These are phyloP conservation scores for Urocolius indicus DNA, from an alignment of 2,113 vertebrate species.

Conservation along the genomic window DNA sequence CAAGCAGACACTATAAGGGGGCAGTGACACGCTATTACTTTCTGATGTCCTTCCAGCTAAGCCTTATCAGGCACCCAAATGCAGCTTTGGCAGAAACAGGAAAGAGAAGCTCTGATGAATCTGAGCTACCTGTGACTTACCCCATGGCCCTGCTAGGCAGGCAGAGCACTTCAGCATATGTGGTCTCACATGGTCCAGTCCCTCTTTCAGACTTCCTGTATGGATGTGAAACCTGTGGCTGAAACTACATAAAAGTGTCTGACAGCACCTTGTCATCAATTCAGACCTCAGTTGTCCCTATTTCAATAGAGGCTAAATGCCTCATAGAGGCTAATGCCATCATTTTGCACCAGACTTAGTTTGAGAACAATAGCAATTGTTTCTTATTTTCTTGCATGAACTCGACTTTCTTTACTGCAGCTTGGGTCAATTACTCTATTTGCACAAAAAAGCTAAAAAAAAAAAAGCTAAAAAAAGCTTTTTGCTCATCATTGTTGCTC, in stretches of 20 bases:
- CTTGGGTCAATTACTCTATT: not conserved
- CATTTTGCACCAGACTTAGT: not conserved
- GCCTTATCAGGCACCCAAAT: not conserved
- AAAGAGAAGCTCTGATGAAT: not conserved
- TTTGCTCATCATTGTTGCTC: not conserved
- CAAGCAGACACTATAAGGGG: not conserved
- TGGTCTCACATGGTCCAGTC: rapidly evolving
- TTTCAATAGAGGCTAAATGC: not conserved
- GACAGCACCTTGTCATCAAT: not conserved
- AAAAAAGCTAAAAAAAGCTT: not conserved
- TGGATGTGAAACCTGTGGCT: not conserved
- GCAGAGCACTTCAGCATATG: not conserved
- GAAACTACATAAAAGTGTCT: not conserved
- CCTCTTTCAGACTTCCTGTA: not conserved
- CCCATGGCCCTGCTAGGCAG: not conserved
- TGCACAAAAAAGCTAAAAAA: not conserved
- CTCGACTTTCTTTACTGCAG: not conserved
- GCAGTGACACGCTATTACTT: not conserved
- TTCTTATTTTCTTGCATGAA: not conserved
- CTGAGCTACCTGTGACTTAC: not conserved
- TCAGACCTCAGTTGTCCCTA: not conserved
- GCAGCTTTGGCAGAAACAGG: not conserved
- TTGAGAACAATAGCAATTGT: not conserved
- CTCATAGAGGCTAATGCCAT: too few relatives aligned
- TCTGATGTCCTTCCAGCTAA: not conserved